Percentiles rank a stretch among this genome's conserved stretches.
Evolutionary conservation across 2,888 invertebrate genomes (phyloP).

Genomic region (Cryptus armator): DNA sequence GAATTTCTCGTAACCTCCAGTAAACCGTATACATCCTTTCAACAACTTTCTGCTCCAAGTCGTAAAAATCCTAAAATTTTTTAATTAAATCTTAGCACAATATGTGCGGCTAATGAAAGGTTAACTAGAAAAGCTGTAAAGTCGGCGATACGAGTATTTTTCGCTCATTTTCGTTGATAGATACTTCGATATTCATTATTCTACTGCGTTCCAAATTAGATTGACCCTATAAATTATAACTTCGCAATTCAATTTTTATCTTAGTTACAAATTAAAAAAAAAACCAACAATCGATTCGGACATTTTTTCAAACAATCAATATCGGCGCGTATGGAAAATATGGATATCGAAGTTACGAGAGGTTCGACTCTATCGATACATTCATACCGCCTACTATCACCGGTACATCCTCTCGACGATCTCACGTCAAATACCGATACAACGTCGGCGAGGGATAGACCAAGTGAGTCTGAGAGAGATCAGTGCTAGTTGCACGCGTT

Average conservation of each 20-base stretch:
- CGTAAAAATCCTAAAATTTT: too few relatives aligned
- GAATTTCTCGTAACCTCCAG: background rate
- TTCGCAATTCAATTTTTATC: too few relatives aligned
- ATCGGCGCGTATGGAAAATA: background rate
- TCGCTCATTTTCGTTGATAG: too few relatives aligned
- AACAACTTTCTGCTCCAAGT: too few relatives aligned
- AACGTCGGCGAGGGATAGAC: conserved; percentile 1
- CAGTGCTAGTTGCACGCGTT: background rate
- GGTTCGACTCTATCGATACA: background rate
- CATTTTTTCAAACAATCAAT: background rate
- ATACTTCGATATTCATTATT: too few relatives aligned
- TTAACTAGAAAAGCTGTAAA: too few relatives aligned
- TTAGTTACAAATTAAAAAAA: too few relatives aligned
- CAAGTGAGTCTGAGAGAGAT: background rate
- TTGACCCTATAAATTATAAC: too few relatives aligned
- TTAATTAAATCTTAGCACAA: too few relatives aligned
- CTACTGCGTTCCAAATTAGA: too few relatives aligned
- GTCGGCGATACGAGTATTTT: too few relatives aligned
- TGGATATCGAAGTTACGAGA: background rate
- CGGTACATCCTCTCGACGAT: background rate
- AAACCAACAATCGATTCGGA: background rate
- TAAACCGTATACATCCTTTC: background rate
- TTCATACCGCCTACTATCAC: background rate
- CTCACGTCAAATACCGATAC: conserved; percentile 54
- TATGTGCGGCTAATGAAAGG: too few relatives aligned